Evolutionary conservation across 2,113 vertebrate species (phyloP).

Genomic region (Sorex fumeus): DNA sequence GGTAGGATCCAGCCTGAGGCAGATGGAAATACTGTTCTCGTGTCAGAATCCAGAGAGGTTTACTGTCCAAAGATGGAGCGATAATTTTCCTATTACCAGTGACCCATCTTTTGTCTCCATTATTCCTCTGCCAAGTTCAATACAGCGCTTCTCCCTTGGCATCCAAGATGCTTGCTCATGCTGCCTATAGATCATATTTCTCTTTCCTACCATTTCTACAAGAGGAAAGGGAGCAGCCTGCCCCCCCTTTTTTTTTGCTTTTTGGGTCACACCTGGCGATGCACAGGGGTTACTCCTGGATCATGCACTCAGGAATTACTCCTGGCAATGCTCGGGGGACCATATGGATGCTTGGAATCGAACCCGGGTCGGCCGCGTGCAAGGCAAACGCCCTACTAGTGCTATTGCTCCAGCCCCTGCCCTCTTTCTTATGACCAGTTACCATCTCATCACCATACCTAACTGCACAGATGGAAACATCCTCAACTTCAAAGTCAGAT

Average conservation of each 20-base stretch:
- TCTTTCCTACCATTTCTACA: neutral
- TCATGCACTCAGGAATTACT: too few relatives aligned
- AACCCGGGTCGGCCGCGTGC: too few relatives aligned
- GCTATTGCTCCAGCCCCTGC: too few relatives aligned
- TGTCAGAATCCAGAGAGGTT: constrained; percentile 45
- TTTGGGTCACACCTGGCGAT: too few relatives aligned
- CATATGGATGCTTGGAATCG: too few relatives aligned
- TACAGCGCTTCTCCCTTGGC: neutral
- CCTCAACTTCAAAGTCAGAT: neutral
- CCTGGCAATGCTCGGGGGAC: too few relatives aligned
- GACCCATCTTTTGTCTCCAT: constrained; percentile 22
- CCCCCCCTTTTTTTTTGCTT: too few relatives aligned
- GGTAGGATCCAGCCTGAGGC: constrained; percentile 23
- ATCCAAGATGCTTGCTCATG: constrained; percentile 11
- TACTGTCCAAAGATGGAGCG: neutral
- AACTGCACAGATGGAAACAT: neutral
- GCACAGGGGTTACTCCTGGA: too few relatives aligned
- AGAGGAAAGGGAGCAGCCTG: neutral
- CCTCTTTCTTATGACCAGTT: constrained; percentile 30
- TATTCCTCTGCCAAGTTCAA: constrained; percentile 17
- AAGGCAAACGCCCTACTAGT: too few relatives aligned
- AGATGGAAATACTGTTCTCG: constrained; percentile 8
- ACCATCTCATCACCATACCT: neutral
- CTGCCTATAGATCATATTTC: neutral
- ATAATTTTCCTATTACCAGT: neutral